These are phyloP conservation scores for Cotesia congregata DNA, from an alignment of 2,888 invertebrate genomes.

Conservation along the genomic window DNA sequence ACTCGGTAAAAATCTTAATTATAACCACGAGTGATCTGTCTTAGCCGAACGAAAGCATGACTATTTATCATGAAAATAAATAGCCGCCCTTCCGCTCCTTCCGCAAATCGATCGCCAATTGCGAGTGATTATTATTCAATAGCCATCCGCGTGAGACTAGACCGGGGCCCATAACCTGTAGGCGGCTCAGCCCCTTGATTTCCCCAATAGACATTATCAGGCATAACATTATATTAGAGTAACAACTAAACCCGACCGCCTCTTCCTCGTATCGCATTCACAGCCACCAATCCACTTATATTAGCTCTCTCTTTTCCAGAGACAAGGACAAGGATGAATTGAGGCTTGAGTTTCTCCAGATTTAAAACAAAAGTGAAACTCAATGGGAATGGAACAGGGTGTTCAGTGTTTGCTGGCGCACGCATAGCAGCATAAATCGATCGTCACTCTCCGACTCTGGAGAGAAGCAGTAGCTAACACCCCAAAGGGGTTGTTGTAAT, in stretches of 20 bases:
- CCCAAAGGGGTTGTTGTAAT: slow-evolving; percentile 27
- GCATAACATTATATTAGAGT: neutral
- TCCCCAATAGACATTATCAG: slow-evolving; percentile 1
- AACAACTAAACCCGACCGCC: neutral
- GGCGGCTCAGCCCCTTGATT: neutral
- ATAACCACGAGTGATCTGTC: slow-evolving; percentile 22
- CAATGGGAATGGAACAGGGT: no score
- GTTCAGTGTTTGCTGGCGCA: slow-evolving; percentile 13
- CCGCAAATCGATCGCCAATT: slow-evolving; percentile 28
- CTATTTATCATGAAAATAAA: neutral
- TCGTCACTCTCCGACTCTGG: slow-evolving; percentile 15
- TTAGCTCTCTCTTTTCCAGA: no score
- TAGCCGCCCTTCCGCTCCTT: neutral
- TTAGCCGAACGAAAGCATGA: slow-evolving; percentile 18
- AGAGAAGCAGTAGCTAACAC: slow-evolving; percentile 13
- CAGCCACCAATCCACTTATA: neutral
- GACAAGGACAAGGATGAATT: neutral
- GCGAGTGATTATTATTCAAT: slow-evolving; percentile 34
- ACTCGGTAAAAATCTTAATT: slow-evolving; percentile 31
- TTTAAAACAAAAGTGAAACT: neutral
- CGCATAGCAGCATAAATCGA: slow-evolving; percentile 38
- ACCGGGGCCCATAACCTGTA: neutral
- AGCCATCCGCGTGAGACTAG: slow-evolving; percentile 17
- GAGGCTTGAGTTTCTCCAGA: neutral
- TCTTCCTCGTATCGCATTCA: neutral